These are phyloP conservation scores for Ceratotherium simum DNA, from an alignment of 2,113 vertebrate species.

Conservation along the genomic window DNA sequence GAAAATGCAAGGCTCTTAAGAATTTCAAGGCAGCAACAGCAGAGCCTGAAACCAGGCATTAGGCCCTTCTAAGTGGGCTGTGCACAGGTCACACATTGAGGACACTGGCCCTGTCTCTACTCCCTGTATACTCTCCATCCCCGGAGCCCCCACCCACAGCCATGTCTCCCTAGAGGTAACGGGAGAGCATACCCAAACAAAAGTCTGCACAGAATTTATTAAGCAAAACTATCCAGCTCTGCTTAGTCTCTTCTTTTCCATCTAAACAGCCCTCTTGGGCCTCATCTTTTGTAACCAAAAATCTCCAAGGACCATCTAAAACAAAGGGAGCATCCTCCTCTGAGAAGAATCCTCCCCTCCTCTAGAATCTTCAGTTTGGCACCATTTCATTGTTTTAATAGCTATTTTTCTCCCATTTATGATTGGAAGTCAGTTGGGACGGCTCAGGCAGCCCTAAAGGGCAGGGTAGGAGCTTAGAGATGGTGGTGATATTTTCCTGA, in stretches of 20 bases:
- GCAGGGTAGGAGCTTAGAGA: neutral
- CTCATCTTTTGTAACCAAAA: neutral
- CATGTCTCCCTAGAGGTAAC: no score
- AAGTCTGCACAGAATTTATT: neutral
- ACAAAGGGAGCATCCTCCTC: neutral
- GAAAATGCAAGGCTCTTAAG: no score
- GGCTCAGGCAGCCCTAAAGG: neutral
- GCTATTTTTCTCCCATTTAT: neutral
- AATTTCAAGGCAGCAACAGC: neutral
- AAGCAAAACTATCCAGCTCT: no score
- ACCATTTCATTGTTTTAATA: no score
- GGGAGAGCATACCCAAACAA: neutral
- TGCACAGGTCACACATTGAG: neutral
- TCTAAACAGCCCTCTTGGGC: neutral
- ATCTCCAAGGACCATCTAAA: neutral
- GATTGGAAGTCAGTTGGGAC: neutral
- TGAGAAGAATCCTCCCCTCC: neutral
- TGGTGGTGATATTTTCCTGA: neutral
- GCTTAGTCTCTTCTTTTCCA: neutral
- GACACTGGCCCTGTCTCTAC: no score
- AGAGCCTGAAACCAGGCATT: neutral
- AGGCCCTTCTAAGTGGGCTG: neutral
- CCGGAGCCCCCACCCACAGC: no score
- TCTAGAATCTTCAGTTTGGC: no score
- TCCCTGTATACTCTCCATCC: neutral